A percentile compares a stretch with the other conserved stretches of the same genome.
These are phyloP conservation scores for Arge pagana DNA, from an alignment of 2,888 invertebrate genomes.

Conservation along the genomic window DNA sequence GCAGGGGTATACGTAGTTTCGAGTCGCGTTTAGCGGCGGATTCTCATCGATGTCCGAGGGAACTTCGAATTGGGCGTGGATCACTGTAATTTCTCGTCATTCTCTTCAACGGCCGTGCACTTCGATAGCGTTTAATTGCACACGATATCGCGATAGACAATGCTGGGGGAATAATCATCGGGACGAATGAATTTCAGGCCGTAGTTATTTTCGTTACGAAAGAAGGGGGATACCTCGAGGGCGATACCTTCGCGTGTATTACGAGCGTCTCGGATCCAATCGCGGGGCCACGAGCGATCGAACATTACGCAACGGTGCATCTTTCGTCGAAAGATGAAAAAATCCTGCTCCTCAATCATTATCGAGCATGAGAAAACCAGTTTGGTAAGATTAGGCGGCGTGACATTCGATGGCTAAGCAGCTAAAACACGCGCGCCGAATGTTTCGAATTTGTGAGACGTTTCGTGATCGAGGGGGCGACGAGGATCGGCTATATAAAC, in stretches of 20 bases:
- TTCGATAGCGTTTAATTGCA: background rate
- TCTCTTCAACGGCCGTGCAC: background rate
- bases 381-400: constrained; percentile 10
- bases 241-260: too few species aligned
- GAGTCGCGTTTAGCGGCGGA: too few species aligned
- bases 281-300: too few species aligned
- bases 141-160: background rate
- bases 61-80: too few species aligned
- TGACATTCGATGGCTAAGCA: constrained; percentile 8
- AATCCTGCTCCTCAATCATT: constrained; percentile 15
- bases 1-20: too few species aligned
- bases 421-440: background rate
- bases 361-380: constrained; percentile 11
- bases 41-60: too few species aligned
- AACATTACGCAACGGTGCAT: constrained; percentile 7
- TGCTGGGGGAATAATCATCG: background rate
- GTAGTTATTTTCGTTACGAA: too few species aligned
- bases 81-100: too few species aligned
- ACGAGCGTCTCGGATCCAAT: too few species aligned
- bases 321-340: constrained; percentile 6
- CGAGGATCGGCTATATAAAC: constrained; percentile 21
- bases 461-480: constrained; percentile 21
- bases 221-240: too few species aligned
- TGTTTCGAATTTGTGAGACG: constrained; percentile 21
- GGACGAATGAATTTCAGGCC: background rate